These are phyloP conservation scores for Rhinolophus sinicus DNA, from an alignment of 2,113 vertebrate species.

Conservation along the genomic window DNA sequence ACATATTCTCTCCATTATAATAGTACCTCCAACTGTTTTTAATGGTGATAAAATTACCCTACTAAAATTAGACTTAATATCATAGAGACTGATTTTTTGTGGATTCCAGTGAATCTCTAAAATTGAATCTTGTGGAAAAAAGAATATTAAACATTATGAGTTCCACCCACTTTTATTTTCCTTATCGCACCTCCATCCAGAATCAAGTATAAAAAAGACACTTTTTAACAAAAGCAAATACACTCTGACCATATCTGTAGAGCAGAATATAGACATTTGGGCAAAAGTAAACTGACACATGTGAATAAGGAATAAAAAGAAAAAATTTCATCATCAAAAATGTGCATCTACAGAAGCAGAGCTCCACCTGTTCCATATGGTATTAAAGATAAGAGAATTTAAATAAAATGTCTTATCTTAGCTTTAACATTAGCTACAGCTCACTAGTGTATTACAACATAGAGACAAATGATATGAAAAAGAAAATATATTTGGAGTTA, in stretches of 20 bases:
- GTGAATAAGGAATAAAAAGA: background rate
- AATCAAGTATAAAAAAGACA: background rate
- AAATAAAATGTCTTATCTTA: background rate
- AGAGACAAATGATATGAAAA: background rate
- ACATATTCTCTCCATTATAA: background rate
- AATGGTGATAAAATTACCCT: background rate
- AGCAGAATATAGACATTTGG: background rate
- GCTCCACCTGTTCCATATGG: background rate
- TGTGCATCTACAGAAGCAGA: background rate
- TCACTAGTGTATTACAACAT: background rate
- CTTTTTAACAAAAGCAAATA: background rate
- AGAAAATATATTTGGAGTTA: background rate
- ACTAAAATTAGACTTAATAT: background rate
- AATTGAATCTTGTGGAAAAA: background rate
- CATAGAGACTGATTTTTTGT: background rate
- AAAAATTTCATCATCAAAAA: background rate
- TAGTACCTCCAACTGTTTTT: background rate
- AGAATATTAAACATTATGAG: background rate
- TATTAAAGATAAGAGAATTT: conserved; percentile 15
- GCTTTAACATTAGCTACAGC: background rate
- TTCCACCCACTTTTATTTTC: background rate
- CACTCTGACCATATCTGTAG: background rate
- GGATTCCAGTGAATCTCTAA: background rate
- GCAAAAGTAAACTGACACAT: background rate
- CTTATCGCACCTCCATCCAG: background rate